A percentile compares a stretch with the other conserved stretches of the same genome.
Evolutionary conservation across 2,113 vertebrate genomes (phyloP).

Genomic region (Sus scrofa): T2T-Sscrofa CM000818.6:110704001-110704500

Average conservation of each 20-base stretch:
- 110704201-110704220: background rate
- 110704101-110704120: background rate
- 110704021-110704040: conserved; percentile 53
- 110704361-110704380: conserved; percentile 19
- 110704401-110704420: background rate
- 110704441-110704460: background rate
- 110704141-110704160: background rate
- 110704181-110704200: background rate
- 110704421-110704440: background rate
- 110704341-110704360: background rate
- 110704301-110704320: background rate
- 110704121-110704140: background rate
- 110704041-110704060: conserved; percentile 42
- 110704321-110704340: background rate
- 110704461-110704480: background rate
- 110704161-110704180: background rate
- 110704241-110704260: conserved; percentile 37
- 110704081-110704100: background rate
- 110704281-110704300: conserved; percentile 26
- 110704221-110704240: conserved; percentile 10
- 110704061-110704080: background rate
- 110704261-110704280: background rate
- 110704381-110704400: background rate
- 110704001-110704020: background rate
- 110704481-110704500: background rate